Evolutionary conservation across 1,140 invertebrate genomes (phyloP).

Genomic region (Gonatopus flavifemur): DNA sequence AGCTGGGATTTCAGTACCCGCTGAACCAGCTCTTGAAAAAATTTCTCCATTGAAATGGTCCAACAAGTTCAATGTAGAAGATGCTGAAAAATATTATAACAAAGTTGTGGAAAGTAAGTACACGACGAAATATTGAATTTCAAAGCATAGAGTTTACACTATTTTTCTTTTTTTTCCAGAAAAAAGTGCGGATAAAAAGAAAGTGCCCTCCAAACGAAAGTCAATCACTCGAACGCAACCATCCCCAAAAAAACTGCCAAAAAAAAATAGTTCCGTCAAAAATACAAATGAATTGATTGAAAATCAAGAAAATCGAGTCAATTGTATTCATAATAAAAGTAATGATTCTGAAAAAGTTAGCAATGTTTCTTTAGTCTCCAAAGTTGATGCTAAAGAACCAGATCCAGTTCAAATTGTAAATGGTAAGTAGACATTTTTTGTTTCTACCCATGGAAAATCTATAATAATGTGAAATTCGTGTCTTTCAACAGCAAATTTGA

Average conservation of each 20-base stretch:
- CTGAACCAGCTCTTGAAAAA: conserved; percentile 55
- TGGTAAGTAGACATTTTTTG: too few relatives aligned
- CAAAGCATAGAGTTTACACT: background rate
- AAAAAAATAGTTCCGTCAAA: conserved; percentile 26
- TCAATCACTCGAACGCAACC: conserved; percentile 10
- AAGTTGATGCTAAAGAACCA: conserved; percentile 16
- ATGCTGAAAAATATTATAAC: conserved; percentile 38
- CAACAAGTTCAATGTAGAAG: conserved; percentile 55
- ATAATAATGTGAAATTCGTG: too few relatives aligned
- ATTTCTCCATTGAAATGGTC: conserved; percentile 57
- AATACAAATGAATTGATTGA: conserved; percentile 36
- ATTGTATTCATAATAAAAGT: conserved; percentile 35
- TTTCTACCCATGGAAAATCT: too few relatives aligned
- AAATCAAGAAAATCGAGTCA: conserved; percentile 53
- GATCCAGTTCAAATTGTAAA: conserved; percentile 14
- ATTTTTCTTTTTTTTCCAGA: conserved; percentile 21
- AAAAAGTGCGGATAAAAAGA: conserved; percentile 35
- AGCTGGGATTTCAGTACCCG: conserved; percentile 54
- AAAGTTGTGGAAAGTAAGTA: conserved; percentile 39
- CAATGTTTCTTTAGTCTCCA: conserved; percentile 9
- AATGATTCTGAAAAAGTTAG: conserved; percentile 19
- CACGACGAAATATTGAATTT: background rate
- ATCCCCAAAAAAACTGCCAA: conserved; percentile 30
- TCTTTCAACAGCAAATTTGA: too few relatives aligned
- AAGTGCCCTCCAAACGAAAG: conserved; percentile 44